phyloP scores from a whole-genome alignment of 1,140 invertebrate species.

The Drosophila sproati region DNA sequence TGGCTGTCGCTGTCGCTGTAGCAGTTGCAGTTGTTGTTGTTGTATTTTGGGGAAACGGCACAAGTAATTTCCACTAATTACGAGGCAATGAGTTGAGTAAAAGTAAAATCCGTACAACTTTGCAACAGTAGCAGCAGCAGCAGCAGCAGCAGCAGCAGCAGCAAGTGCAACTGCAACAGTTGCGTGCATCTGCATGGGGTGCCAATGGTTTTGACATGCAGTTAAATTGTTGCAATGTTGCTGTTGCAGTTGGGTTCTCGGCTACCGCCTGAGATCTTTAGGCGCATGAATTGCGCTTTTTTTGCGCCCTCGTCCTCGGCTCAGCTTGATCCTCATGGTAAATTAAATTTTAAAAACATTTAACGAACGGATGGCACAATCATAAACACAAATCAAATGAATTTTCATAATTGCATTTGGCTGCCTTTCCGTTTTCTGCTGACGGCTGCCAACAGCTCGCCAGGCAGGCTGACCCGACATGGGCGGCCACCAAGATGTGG shows the following conservation, averaged over 20 bases:
- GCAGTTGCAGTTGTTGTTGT: constrained; percentile 9
- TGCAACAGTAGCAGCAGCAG: constrained; percentile 22
- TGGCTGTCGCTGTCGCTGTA: constrained; percentile 7
- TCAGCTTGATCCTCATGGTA: constrained; percentile 5
- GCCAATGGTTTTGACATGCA: constrained; percentile 24
- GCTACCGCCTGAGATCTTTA: constrained; percentile 50
- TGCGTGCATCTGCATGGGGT: constrained; percentile 42
- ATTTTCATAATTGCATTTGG: constrained; percentile 78
- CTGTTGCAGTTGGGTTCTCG: constrained; percentile 2
- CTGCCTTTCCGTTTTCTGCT: constrained; percentile 60
- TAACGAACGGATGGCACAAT: constrained; percentile 58
- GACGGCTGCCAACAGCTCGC: constrained; percentile 32
- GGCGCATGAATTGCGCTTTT: constrained; percentile 70
- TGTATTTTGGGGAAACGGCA: constrained; percentile 56
- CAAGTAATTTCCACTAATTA: constrained; percentile 82
- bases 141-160: too few relatives aligned
- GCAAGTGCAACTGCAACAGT: constrained; percentile 35
- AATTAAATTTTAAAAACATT: constrained; percentile 63
- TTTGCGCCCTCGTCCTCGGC: constrained; percentile 28
- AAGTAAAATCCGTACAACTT: constrained; percentile 40
- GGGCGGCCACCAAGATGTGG: constrained; percentile 30
- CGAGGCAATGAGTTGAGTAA: constrained; percentile 78
- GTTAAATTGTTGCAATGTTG: background rate
- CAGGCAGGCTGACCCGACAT: background rate
- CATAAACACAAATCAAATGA: constrained; percentile 78